Base-by-base conservation (phyloP, 2,113 vertebrate species). In the Platichthys flesus region DNA sequence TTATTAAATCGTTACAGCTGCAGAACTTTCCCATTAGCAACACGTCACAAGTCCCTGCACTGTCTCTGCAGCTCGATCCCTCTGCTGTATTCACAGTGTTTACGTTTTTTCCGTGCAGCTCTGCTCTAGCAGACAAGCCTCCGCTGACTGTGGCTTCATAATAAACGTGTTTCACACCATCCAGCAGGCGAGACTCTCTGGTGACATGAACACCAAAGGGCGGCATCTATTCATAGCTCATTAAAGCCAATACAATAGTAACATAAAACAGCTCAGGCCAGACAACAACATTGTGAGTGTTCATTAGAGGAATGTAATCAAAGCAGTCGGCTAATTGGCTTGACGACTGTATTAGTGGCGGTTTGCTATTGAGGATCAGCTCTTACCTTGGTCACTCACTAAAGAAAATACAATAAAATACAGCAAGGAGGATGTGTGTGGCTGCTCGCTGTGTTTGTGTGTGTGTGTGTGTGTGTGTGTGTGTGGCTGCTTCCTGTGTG, bases 271-370 rank as follows among this genome's bases (percentile, higher is more conserved):
- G 72, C 74, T 81, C 49, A 18, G 58, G 62, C 42, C 82, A 73
- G 70, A 83, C 83, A 78, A 52, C 65, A 78, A 74, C 47, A 72
- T 83, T 89, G 82, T 69, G 24, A 81, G 60, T 45, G 74, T 87
- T 92, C 76, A 90, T 84, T 78, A 78, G 47, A 75, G 76, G 49
- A 78, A 57, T 21, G 9, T 21, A 81, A 85, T 90, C 81, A 85
- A 79, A 74, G 56, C 52, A 57, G 74, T 78, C 51, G 47, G 60
- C 51, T 87, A 87, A 87, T 83, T 89, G 67, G 59, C 74, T 82
- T 74, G 68, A 78, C 64, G 73, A 42, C 62, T 68, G 64, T 67
- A 67, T 68, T 70, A 74, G 26, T 28, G 59, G 59, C 16, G 42
- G 21, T 54, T 68, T 82, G 24, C 18, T 71, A 4, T 61, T 76